A percentile compares a stretch with the other conserved stretches of the same genome.
Evolutionary conservation across 1,140 invertebrate genomes (phyloP).

Genomic region (Amphibalanus amphitrite): DNA sequence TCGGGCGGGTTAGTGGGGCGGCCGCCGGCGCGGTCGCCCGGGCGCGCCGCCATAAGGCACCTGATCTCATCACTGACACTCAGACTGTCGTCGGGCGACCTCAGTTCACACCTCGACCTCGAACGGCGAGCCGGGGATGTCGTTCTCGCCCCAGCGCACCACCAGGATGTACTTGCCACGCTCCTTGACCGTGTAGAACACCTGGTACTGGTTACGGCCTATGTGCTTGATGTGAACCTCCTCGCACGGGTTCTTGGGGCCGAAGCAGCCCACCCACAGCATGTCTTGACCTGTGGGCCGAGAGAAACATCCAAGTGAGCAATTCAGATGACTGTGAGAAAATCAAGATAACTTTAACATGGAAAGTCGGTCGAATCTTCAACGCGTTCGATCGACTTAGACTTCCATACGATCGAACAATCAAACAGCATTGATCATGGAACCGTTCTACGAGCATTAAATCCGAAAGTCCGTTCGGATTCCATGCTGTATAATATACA

Average conservation of each 20-base stretch:
- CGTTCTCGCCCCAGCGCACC: constrained; percentile 93
- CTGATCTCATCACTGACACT: not conserved
- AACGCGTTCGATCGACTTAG: too few relatives aligned
- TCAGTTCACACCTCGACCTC: constrained; percentile 58
- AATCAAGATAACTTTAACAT: too few relatives aligned
- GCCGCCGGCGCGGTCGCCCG: too few relatives aligned
- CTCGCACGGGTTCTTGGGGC: constrained; percentile 87
- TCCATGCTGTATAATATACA: not conserved
- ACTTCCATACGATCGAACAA: too few relatives aligned
- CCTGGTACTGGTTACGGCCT: constrained; percentile 78
- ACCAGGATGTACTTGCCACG: constrained; percentile 84
- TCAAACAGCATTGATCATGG: too few relatives aligned
- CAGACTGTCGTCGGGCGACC: too few relatives aligned
- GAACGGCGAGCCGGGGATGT: constrained; percentile 92
- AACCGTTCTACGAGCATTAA: too few relatives aligned
- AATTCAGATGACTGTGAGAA: too few relatives aligned
- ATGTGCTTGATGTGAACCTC: constrained; percentile 87
- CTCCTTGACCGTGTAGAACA: constrained; percentile 50
- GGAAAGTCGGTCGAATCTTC: too few relatives aligned
- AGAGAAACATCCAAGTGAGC: too few relatives aligned
- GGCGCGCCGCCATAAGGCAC: too few relatives aligned
- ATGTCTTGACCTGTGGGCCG: constrained; percentile 70
- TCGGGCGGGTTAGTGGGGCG: not conserved
- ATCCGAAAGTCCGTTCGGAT: too few relatives aligned
- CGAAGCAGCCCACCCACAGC: constrained; percentile 82